Base-by-base conservation (phyloP, 2,797 vertebrate genomes). In the Gallinago stenura region DNA sequence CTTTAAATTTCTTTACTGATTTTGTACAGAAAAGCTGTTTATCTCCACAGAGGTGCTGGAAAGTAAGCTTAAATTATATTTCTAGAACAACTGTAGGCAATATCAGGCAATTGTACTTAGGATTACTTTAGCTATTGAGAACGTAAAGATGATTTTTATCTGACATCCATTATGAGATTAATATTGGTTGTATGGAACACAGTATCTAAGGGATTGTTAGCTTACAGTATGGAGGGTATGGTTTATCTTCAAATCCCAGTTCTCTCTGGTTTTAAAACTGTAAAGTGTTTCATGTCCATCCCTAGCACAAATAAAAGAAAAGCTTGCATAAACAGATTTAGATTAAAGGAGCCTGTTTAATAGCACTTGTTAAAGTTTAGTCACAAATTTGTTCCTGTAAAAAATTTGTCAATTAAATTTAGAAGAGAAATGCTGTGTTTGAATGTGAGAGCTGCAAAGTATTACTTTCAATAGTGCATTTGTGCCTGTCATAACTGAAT, bases 241-340 rank as follows among this genome's bases (percentile, higher is more conserved):
- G 28, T 85, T 95, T 93, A 86, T 96, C 76, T 94, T 80, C 60
- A 83, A 87, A 95, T 64, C 61, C 48, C 73, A 37, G 79, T 33
- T 87, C 82, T 84, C 26, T 89, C 56, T 94, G 76, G 91, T 86
- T 76, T 87, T 80, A 30, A 85, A 78, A 56, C 33, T 72, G 7
- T 58, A 43, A 76, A 71, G 37, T 22, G 31, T 35, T 64, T 62
- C 50, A 7, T 48, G n/a, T 39, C 62, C 50, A 75, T 28, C 69
- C 45, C 46, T 50, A 83, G 53, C 65, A 92, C 41, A 89, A 90
- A 69, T 65, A 69, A 84, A 93, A 50, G 21, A 9, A 41, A 89
- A 37, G 39, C 24, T 87, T 87, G 30, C 58, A 84, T 92, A 95
- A 94, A 87, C 54, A 89, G 43, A 45, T 81, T 46, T 48, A 86